A percentile compares a stretch with the other conserved stretches of the same genome.
These are phyloP conservation scores for Pentamera pediparva DNA, from an alignment of 53 echinoderm and acorn worm species.

Conservation along the genomic window DNA sequence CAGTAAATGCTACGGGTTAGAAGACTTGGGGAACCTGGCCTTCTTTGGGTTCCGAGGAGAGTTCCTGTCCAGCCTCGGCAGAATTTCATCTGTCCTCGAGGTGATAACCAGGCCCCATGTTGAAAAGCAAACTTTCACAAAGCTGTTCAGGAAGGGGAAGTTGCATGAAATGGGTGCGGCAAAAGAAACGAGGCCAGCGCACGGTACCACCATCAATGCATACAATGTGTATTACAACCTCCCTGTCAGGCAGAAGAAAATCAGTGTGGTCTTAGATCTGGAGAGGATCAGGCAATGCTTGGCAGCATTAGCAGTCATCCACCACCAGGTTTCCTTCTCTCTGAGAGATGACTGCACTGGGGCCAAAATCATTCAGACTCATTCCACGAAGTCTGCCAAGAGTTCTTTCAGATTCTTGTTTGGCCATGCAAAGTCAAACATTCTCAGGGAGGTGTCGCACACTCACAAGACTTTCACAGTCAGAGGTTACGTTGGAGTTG, in stretches of 20 bases:
- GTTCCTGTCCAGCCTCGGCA: slow-evolving; percentile 76
- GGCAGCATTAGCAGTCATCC: slow-evolving; percentile 74
- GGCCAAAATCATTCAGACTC: slow-evolving; percentile 69
- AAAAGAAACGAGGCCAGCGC: slow-evolving; percentile 56
- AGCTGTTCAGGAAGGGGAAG: slow-evolving; percentile 67
- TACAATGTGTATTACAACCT: slow-evolving; percentile 77
- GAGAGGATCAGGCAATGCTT: slow-evolving; percentile 60
- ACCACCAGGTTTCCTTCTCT: slow-evolving; percentile 74
- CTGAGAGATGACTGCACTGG: slow-evolving; percentile 81
- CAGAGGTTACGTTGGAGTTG: slow-evolving; percentile 60
- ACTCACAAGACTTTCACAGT: slow-evolving; percentile 37
- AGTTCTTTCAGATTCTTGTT: slow-evolving; percentile 72
- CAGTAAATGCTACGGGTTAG: slow-evolving; percentile 75
- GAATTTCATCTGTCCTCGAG: slow-evolving; percentile 78
- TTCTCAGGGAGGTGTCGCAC: slow-evolving; percentile 51
- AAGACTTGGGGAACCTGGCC: slow-evolving; percentile 61
- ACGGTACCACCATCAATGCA: slow-evolving; percentile 82
- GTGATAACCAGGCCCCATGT: slow-evolving; percentile 63
- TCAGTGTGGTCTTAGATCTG: slow-evolving; percentile 47
- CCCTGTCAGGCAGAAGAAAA: slow-evolving; percentile 74
- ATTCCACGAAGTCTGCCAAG: slow-evolving; percentile 40
- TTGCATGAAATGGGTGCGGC: slow-evolving; percentile 20
- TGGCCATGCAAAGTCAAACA: slow-evolving; percentile 49
- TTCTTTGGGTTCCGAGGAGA: slow-evolving; percentile 92
- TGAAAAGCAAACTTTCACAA: slow-evolving; percentile 50